A percentile compares a stretch with the other conserved stretches of the same genome.
These are phyloP conservation scores for Leguminivora glycinivorella DNA, from an alignment of 1,140 invertebrate genomes.

Conservation along the genomic window DNA sequence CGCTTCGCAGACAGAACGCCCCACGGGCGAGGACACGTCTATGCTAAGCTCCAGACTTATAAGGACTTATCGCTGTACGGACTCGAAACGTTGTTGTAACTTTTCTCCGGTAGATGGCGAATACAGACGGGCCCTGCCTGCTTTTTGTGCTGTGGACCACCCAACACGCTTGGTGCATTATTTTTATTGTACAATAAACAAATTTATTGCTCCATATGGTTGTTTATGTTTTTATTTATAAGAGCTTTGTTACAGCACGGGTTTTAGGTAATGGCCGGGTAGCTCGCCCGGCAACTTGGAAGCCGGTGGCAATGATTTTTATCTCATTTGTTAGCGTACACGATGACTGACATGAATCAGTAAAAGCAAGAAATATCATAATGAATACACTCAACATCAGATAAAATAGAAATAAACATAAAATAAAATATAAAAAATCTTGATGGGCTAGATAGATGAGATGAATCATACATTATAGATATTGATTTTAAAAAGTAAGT, in stretches of 20 bases:
- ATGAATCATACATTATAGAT: no score
- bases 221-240: conserved; percentile 77
- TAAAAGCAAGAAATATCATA: background rate
- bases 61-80: background rate
- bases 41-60: conserved; percentile 51
- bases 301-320: conserved; percentile 25
- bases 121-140: conserved; percentile 54
- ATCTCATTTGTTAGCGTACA: conserved; percentile 20
- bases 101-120: conserved; percentile 16
- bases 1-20: conserved; percentile 31
- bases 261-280: conserved; percentile 59
- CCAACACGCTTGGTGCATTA: conserved; percentile 71
- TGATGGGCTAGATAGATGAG: no score
- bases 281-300: conserved; percentile 38
- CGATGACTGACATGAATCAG: background rate
- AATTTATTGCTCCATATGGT: conserved; percentile 76
- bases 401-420: no score
- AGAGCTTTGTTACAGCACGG: conserved; percentile 63
- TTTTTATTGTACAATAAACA: conserved; percentile 78
- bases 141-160: conserved; percentile 71
- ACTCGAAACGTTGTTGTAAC: background rate
- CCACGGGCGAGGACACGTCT: conserved; percentile 43
- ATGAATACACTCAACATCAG: background rate
- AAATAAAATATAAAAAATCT: no score
- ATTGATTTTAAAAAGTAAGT: no score